Conservation (phyloP, 2,888 invertebrate species). For the Junonia oenone region DNA sequence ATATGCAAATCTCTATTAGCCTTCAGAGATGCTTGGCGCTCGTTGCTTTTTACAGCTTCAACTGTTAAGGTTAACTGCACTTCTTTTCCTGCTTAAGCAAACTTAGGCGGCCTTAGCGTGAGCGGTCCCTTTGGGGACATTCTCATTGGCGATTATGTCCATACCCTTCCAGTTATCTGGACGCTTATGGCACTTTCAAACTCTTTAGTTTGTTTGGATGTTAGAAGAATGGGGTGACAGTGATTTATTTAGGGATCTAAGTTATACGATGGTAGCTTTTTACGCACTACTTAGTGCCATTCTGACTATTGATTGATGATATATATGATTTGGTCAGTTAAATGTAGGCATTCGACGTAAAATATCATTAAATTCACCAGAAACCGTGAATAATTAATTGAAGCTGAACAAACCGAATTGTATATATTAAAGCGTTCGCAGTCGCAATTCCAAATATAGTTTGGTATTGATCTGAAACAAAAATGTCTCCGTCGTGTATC, state of each 20-base stretch:
- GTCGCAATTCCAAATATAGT: slow-evolving; percentile 19
- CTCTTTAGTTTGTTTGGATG: background rate
- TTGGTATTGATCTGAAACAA: slow-evolving; percentile 48
- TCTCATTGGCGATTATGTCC: slow-evolving; percentile 29
- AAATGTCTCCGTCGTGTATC: slow-evolving; percentile 53
- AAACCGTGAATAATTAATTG: background rate
- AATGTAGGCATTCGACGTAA: too few relatives aligned
- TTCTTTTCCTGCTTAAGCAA: slow-evolving; percentile 31
- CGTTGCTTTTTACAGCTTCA: slow-evolving; percentile 39
- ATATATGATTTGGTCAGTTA: too few relatives aligned
- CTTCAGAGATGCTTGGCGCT: slow-evolving; percentile 35
- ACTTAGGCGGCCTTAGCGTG: slow-evolving; percentile 23
- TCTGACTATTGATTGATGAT: too few relatives aligned
- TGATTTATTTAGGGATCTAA: background rate
- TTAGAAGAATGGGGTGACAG: background rate
- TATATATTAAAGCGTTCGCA: background rate
- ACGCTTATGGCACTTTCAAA: slow-evolving; percentile 19
- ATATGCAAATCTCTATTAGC: slow-evolving; percentile 37
- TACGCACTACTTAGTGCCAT: too few relatives aligned
- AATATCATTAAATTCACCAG: background rate
- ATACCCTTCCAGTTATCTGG: slow-evolving; percentile 21
- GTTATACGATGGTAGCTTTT: too few relatives aligned
- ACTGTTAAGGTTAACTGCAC: slow-evolving; percentile 33
- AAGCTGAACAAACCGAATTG: background rate
- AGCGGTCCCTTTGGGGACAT: slow-evolving; percentile 27